These are phyloP conservation scores for Xenopus petersii DNA, from an alignment of 2,797 vertebrate genomes.

Conservation along the genomic window DNA sequence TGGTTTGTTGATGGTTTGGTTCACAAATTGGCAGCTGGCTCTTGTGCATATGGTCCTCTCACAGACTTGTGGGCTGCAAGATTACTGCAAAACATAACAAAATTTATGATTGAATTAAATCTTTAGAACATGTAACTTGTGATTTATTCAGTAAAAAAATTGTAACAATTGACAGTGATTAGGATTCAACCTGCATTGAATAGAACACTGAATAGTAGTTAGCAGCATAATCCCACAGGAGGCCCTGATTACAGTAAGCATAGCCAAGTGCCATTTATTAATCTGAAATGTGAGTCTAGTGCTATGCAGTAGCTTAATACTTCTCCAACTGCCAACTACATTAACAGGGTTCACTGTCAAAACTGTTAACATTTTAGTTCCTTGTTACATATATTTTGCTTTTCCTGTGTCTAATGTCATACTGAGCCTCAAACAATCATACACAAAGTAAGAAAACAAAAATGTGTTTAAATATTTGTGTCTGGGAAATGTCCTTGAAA, in stretches of 20 bases:
- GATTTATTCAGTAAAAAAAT: slow-evolving; percentile 58
- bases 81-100: slow-evolving; percentile 62
- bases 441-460: too few species aligned
- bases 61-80: slow-evolving; percentile 52
- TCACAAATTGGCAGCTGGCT: slow-evolving; percentile 64
- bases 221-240: slow-evolving; percentile 41
- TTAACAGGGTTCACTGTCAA: too few species aligned
- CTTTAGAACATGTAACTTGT: slow-evolving; percentile 66
- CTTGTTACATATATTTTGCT: too few species aligned
- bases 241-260: slow-evolving; percentile 36
- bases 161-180: slow-evolving; percentile 48
- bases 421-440: too few species aligned
- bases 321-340: neutral
- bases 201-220: slow-evolving; percentile 40
- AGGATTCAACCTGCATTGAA: slow-evolving; percentile 38
- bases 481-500: too few species aligned
- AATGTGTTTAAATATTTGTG: too few species aligned
- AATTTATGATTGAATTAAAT: slow-evolving; percentile 64
- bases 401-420: too few species aligned
- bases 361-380: too few species aligned
- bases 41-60: slow-evolving; percentile 55
- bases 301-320: slow-evolving; percentile 12
- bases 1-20: slow-evolving; percentile 60
- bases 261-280: slow-evolving; percentile 42
- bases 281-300: slow-evolving; percentile 28